These are phyloP conservation scores for Siderastrea radians DNA, from an alignment of 92 coral and sea anemone species.

Conservation along the genomic window DNA sequence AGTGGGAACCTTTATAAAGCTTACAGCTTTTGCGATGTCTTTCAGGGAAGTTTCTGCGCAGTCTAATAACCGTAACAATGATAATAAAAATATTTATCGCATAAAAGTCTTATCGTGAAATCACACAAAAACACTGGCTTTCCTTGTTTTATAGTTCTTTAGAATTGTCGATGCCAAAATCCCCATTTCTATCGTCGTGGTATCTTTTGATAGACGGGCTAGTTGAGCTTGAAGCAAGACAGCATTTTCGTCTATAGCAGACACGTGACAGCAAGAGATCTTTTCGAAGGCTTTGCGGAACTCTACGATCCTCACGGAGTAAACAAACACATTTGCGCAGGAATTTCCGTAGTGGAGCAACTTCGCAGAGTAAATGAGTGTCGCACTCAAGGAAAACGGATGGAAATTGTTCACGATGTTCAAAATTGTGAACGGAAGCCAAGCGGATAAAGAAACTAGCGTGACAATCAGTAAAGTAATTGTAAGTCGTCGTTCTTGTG, in stretches of 20 bases:
- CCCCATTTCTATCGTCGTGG: conserved; percentile 5
- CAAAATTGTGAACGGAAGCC: conserved; percentile 45
- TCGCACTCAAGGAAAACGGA: conserved; percentile 1
- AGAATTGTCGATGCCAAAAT: conserved; percentile 9
- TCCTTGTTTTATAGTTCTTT: not conserved
- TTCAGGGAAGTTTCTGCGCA: too few relatives aligned
- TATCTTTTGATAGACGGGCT: conserved; percentile 35
- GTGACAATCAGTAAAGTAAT: conserved; percentile 35
- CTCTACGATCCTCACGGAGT: conserved; percentile 27
- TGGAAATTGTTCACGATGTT: conserved; percentile 20
- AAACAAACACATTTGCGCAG: conserved; percentile 42
- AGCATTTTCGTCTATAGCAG: not conserved
- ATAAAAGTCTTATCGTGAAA: not conserved
- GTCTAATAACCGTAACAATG: too few relatives aligned
- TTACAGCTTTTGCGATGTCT: too few relatives aligned
- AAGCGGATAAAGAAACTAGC: conserved; percentile 21
- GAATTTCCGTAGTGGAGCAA: conserved; percentile 53
- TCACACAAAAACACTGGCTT: not conserved
- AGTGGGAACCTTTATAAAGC: too few relatives aligned
- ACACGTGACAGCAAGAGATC: conserved; percentile 8
- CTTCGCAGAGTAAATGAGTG: conserved; percentile 22
- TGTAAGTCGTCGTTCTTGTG: conserved; percentile 36
- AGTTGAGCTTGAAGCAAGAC: conserved; percentile 15
- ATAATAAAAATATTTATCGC: too few relatives aligned
- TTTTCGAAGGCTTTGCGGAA: conserved; percentile 15